Percentiles rank a stretch among this genome's conserved stretches.
These are phyloP conservation scores for Hydractinia echinata DNA, from an alignment of 30 jellyfish, hydroid and myxozoan genomes.

Conservation along the genomic window DNA sequence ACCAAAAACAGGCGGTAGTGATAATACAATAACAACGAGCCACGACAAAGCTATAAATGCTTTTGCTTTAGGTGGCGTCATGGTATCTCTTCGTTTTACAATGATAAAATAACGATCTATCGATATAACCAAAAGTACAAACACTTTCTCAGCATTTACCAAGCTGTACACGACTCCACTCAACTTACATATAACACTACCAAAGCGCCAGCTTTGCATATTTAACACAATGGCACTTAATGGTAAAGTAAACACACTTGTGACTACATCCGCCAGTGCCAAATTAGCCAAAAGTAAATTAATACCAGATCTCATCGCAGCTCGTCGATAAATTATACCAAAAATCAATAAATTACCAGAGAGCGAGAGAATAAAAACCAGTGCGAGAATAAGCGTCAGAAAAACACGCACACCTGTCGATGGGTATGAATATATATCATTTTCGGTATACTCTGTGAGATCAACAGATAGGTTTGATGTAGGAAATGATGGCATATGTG, in stretches of 20 bases:
- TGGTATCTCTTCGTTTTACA: slow-evolving; percentile 72
- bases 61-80: slow-evolving; percentile 75
- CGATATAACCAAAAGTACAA: slow-evolving; percentile 60
- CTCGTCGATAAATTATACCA: slow-evolving; percentile 73
- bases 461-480: no score
- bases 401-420: slow-evolving; percentile 36
- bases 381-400: slow-evolving; percentile 36
- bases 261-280: slow-evolving; percentile 72
- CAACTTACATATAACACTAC: slow-evolving; percentile 38
- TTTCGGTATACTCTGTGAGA: no score
- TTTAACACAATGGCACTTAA: slow-evolving; percentile 48
- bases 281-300: slow-evolving; percentile 81
- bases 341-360: slow-evolving; percentile 73
- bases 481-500: no score
- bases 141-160: slow-evolving; percentile 71
- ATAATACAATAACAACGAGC: slow-evolving; percentile 46
- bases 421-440: background rate
- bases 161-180: slow-evolving; percentile 57
- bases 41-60: slow-evolving; percentile 49
- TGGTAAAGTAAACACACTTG: slow-evolving; percentile 58
- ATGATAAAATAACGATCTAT: slow-evolving; percentile 81
- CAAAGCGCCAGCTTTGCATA: slow-evolving; percentile 38
- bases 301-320: slow-evolving; percentile 95
- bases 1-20: slow-evolving; percentile 69
- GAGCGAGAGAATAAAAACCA: slow-evolving; percentile 52